phyloP scores from a whole-genome alignment of 2,797 vertebrate genomes.

The Myotis daubentonii region DNA sequence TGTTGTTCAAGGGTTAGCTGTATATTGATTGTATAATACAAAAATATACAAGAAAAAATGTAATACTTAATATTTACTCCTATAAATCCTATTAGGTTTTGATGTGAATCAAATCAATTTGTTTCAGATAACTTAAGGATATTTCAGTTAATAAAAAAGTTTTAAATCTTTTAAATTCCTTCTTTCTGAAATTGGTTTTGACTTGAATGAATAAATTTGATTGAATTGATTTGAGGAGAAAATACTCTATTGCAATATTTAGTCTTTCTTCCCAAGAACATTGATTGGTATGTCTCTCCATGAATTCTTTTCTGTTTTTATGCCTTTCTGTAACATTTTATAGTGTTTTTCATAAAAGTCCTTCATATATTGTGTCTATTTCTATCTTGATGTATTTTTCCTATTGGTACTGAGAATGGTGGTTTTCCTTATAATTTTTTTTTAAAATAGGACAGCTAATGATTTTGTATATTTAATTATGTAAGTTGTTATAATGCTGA shows the following conservation, averaged over 20 bases:
- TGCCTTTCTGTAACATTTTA: not conserved
- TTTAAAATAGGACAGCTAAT: not conserved
- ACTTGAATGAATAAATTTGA: constrained; percentile 36
- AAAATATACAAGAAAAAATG: not conserved
- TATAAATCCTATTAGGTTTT: constrained; percentile 42
- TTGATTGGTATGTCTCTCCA: not conserved
- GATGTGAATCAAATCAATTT: constrained; percentile 27
- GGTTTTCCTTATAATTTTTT: not conserved
- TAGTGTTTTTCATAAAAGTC: constrained; percentile 12
- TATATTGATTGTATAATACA: not conserved
- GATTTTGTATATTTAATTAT: constrained; percentile 38
- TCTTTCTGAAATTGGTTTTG: constrained; percentile 40
- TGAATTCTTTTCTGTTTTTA: not conserved
- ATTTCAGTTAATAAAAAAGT: constrained; percentile 48
- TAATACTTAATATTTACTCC: not conserved
- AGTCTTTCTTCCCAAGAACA: not conserved
- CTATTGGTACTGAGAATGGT: not conserved
- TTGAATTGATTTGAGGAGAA: not conserved
- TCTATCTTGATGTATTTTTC: constrained; percentile 33
- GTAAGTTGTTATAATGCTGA: not conserved
- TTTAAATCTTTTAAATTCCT: constrained; percentile 18
- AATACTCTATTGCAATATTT: not conserved
- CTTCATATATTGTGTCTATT: not conserved
- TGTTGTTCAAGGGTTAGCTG: not conserved
- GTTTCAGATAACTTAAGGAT: constrained; percentile 42